phyloP scores from a whole-genome alignment of 2,888 invertebrate species.

The Heliconius aoede region DNA sequence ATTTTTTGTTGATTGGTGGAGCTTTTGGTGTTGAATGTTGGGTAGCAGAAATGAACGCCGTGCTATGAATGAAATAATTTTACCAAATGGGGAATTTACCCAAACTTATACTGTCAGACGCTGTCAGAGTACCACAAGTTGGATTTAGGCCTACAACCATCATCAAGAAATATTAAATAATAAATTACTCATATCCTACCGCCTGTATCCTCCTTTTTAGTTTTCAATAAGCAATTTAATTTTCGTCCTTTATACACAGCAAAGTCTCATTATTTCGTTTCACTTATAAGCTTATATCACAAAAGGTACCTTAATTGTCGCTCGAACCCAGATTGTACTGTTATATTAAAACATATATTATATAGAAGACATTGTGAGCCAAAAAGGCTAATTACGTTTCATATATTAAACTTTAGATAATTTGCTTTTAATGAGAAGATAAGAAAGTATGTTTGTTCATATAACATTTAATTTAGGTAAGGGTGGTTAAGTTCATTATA shows the following conservation, averaged over 20 bases:
- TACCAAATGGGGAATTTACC: neutral
- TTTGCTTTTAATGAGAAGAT: slow-evolving; percentile 19
- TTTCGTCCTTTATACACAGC: slow-evolving; percentile 4
- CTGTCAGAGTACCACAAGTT: neutral
- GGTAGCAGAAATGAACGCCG: too few relatives aligned
- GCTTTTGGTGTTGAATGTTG: too few relatives aligned
- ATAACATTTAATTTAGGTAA: neutral
- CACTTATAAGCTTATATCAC: slow-evolving; percentile 14
- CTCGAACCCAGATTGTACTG: slow-evolving; percentile 14
- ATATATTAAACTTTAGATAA: slow-evolving; percentile 11
- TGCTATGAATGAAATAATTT: neutral
- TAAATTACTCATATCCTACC: neutral
- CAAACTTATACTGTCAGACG: neutral
- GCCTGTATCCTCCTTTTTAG: neutral
- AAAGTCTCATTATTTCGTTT: slow-evolving; percentile 3
- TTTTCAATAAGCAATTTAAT: neutral
- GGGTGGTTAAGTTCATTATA: neutral
- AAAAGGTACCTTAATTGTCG: slow-evolving; percentile 12
- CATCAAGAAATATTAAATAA: neutral
- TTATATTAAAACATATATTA: slow-evolving; percentile 27
- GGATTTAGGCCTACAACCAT: neutral
- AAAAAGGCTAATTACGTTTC: slow-evolving; percentile 33
- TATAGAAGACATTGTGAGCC: slow-evolving; percentile 24
- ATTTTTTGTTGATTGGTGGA: too few relatives aligned
- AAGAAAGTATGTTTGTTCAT: neutral